phyloP scores from a whole-genome alignment of 2,113 vertebrate genomes.

The Pampusana beccarii region DNA sequence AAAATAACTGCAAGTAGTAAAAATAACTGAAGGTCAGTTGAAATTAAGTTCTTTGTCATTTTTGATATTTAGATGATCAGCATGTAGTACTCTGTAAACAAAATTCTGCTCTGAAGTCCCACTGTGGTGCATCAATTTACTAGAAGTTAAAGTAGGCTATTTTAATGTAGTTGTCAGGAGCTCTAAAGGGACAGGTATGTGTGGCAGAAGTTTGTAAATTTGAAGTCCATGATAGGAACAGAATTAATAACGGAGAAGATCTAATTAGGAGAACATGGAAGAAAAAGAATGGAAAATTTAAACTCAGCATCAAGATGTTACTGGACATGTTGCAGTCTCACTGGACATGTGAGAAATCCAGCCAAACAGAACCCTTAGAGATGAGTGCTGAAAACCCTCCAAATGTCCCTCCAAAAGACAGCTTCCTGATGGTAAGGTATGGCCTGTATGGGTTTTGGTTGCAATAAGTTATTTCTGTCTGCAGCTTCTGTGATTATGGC shows the following conservation, averaged over 20 bases:
- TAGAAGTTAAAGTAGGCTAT: background rate
- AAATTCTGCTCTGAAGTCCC: background rate
- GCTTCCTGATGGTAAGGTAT: background rate
- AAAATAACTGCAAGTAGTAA: background rate
- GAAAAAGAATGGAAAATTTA: background rate
- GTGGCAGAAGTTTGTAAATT: background rate
- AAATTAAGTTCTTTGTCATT: background rate
- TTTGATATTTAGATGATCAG: background rate
- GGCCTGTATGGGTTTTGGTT: background rate
- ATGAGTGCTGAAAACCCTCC: fast-evolving
- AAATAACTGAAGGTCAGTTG: background rate
- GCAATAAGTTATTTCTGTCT: constrained; percentile 35
- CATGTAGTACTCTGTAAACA: background rate
- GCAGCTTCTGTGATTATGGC: constrained; percentile 25
- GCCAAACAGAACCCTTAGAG: background rate
- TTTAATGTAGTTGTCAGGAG: background rate
- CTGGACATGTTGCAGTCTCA: background rate
- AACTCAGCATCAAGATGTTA: background rate
- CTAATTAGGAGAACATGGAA: background rate
- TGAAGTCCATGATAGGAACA: background rate
- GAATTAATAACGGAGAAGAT: background rate
- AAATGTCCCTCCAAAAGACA: background rate
- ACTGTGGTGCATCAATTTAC: background rate
- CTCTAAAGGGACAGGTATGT: background rate
- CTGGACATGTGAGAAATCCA: background rate